Base-by-base conservation (phyloP, 2,888 invertebrate genomes). In the Cheilosia impressa region DNA sequence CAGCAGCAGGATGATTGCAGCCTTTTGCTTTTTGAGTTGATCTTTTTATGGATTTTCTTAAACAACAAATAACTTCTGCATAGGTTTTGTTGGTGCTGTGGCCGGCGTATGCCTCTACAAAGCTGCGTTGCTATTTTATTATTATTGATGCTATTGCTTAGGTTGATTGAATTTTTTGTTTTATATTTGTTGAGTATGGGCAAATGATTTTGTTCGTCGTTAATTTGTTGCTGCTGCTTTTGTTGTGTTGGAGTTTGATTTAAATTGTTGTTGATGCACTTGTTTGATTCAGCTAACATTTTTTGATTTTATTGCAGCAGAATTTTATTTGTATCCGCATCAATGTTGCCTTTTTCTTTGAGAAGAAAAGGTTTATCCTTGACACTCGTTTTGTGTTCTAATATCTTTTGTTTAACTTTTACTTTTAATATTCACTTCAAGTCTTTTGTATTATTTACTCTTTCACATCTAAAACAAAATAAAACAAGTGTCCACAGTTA, bases 211-310 rank as follows among this genome's bases (percentile, higher is more conserved):
- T 55, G 27, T 68, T 75, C 31, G 22, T 43, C 52, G 52, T 66
- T 41, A 55, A 71, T 57, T 38, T 62, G 24, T 60, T 60, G 60
- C 22, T 76, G 53, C 66, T 80, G 45, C 17, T 55, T 55, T 60
- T 62, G 38, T 60, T 60, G 60, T 34, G 63, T 47, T 72, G 73
- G 45, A 22, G 47, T 55, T 53, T 65, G 19, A 19, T 72, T 77
- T 50, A 65, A 72, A 47, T 55, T 66, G 19, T 47, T 52, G 41
- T 77, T 77, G 60, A 72, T 77, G 47, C 38, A 72, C 38, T 66
- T 77, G 17, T 68, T 72, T 53, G 50, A 22, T 78, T 83, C 78
- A 83, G 72, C 78, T 78, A 83, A 68, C 83, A 83, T 83, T 78
- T 78, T 83, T 78, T 78, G 58, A 55, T 81, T 66, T 80, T 77